phyloP scores from a whole-genome alignment of 2,888 invertebrate species.

The Coremacera marginata region DNA sequence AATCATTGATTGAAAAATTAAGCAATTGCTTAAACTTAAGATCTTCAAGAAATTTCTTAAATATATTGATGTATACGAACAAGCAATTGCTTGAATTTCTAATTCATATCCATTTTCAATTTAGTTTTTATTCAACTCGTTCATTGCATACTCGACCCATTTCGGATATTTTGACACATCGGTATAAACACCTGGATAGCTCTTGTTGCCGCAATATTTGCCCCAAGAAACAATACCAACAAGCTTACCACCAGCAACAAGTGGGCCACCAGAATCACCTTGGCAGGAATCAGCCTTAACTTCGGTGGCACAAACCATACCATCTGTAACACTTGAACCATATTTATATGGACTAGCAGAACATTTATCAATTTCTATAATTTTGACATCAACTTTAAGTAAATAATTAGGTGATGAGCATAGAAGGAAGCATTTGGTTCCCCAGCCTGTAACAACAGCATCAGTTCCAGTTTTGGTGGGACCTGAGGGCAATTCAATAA shows the following conservation, averaged over 20 bases:
- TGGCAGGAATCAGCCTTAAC: slow-evolving; percentile 56
- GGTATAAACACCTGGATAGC: slow-evolving; percentile 58
- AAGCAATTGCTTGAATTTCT: too few species aligned
- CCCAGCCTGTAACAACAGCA: slow-evolving; percentile 52
- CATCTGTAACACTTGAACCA: slow-evolving; percentile 41
- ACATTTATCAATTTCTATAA: slow-evolving; percentile 68
- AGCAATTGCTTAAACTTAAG: too few species aligned
- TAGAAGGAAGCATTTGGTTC: slow-evolving; percentile 45
- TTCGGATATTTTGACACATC: slow-evolving; percentile 45
- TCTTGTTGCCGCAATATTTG: slow-evolving; percentile 50
- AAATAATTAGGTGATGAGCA: slow-evolving; percentile 47
- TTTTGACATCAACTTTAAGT: slow-evolving; percentile 67
- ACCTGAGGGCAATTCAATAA: slow-evolving; percentile 65
- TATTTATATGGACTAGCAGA: slow-evolving; percentile 58
- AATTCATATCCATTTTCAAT: too few species aligned
- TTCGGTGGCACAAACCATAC: slow-evolving; percentile 57
- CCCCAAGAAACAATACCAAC: slow-evolving; percentile 62
- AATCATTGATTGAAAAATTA: too few species aligned
- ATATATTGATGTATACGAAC: too few species aligned
- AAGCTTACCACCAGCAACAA: slow-evolving; percentile 48
- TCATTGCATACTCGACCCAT: slow-evolving; percentile 46
- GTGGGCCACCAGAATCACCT: slow-evolving; percentile 62
- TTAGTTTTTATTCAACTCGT: too few species aligned
- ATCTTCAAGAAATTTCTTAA: too few species aligned
- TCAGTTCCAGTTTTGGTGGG: slow-evolving; percentile 49